These are phyloP conservation scores for Chymomyza caudatula DNA, from an alignment of 2,888 invertebrate species.

Conservation along the genomic window DNA sequence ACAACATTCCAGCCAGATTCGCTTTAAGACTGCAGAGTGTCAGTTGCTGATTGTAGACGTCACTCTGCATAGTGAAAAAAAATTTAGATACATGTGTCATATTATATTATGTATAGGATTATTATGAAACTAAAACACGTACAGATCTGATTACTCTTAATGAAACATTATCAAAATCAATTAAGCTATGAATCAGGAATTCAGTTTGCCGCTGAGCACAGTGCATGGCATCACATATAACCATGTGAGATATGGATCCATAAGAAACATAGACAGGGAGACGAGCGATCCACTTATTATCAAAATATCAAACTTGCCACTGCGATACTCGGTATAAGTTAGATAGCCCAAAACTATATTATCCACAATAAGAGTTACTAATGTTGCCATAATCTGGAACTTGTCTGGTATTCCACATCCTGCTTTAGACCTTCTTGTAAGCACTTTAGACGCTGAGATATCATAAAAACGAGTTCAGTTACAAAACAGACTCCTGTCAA, in stretches of 20 bases:
- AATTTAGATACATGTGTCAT: not conserved
- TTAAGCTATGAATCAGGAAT: not conserved
- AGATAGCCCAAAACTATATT: conserved; percentile 1
- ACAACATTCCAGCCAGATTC: not conserved
- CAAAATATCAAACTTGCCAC: not conserved
- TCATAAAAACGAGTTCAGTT: not conserved
- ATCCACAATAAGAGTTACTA: not conserved
- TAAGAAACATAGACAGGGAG: not conserved
- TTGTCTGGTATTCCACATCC: not conserved
- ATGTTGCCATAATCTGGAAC: not conserved
- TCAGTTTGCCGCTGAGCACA: not conserved
- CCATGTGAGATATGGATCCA: not conserved
- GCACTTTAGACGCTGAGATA: not conserved
- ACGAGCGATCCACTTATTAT: not conserved
- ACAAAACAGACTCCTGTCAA: not conserved
- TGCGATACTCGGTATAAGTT: not conserved
- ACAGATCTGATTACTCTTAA: not conserved
- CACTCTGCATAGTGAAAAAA: not conserved
- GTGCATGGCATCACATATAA: conserved; percentile 3
- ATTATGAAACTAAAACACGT: not conserved
- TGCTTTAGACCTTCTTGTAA: not conserved
- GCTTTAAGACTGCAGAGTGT: not conserved
- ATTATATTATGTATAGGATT: not conserved
- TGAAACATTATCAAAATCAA: not conserved
- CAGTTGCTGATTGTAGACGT: not conserved